Conservation (phyloP, 2,888 invertebrate genomes). For the Nymphalis c-album region DNA sequence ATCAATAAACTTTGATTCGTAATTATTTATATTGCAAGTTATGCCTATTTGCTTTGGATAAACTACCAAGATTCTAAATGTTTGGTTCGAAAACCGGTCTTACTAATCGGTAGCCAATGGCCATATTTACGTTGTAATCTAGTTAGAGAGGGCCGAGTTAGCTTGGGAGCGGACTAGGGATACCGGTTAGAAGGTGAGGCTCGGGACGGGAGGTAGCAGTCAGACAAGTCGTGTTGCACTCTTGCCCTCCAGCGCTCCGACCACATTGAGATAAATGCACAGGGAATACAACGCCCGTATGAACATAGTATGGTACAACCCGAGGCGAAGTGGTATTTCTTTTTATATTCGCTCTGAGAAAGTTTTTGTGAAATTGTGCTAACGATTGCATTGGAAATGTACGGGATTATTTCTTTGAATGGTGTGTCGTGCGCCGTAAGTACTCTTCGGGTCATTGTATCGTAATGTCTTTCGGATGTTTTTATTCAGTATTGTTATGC, state of each 20-base stretch:
- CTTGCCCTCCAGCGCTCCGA: slow-evolving; percentile 56
- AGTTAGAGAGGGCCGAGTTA: slow-evolving; percentile 54
- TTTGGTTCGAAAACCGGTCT: slow-evolving; percentile 26
- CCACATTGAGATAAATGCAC: slow-evolving; percentile 66
- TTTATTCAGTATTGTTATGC: slow-evolving; percentile 25
- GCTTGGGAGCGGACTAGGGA: slow-evolving; percentile 55
- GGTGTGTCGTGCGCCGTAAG: slow-evolving; percentile 41
- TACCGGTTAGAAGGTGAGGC: slow-evolving; percentile 51
- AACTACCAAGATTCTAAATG: slow-evolving; percentile 15
- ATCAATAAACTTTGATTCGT: slow-evolving; percentile 7
- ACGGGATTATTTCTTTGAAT: slow-evolving; percentile 40
- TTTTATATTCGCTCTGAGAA: slow-evolving; percentile 48
- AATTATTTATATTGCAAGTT: slow-evolving; percentile 4
- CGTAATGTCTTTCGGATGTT: slow-evolving; percentile 32
- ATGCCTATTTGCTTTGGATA: slow-evolving; percentile 9
- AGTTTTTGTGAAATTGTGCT: slow-evolving; percentile 52
- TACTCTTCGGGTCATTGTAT: slow-evolving; percentile 39
- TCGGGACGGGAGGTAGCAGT: slow-evolving; percentile 47
- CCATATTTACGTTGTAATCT: slow-evolving; percentile 60
- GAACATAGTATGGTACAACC: slow-evolving; percentile 45
- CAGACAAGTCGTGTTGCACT: slow-evolving; percentile 60
- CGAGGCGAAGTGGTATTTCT: slow-evolving; percentile 42
- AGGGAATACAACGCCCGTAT: slow-evolving; percentile 49
- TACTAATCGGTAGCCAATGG: slow-evolving; percentile 42
- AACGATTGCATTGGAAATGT: slow-evolving; percentile 35